These are phyloP conservation scores for Nephila pilipes DNA, from an alignment of 1,140 invertebrate genomes.

Conservation along the genomic window DNA sequence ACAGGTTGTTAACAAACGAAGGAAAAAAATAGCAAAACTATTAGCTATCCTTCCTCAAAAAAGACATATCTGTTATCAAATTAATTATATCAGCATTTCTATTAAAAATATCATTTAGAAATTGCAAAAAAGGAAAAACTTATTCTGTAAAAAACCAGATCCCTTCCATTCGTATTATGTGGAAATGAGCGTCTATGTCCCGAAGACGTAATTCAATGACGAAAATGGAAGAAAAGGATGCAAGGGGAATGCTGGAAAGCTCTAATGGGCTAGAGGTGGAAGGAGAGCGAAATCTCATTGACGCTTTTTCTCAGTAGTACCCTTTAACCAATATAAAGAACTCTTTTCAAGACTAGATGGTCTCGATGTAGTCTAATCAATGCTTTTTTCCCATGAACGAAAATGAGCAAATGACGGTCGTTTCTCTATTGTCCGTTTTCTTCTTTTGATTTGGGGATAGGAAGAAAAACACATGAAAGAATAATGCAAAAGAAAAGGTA, in stretches of 20 bases:
- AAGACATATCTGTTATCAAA: background rate
- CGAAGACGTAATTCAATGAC: constrained; percentile 44
- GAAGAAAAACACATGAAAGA: background rate
- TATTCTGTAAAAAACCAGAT: background rate
- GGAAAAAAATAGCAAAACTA: no score
- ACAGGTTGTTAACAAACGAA: no score
- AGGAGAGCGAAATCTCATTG: constrained; percentile 10
- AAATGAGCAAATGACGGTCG: background rate
- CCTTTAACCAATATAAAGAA: constrained; percentile 30
- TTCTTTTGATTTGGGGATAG: background rate
- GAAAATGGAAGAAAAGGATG: constrained; percentile 23
- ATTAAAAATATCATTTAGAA: background rate
- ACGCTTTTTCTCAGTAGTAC: constrained; percentile 1
- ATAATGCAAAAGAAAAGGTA: background rate
- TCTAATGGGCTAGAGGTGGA: constrained; percentile 30
- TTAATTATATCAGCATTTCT: background rate
- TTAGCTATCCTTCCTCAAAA: background rate
- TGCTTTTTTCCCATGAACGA: background rate
- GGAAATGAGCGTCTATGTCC: constrained; percentile 40
- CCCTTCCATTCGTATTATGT: background rate
- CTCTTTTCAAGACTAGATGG: constrained; percentile 18
- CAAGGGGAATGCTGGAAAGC: background rate
- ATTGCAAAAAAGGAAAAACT: background rate
- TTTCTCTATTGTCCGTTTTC: background rate
- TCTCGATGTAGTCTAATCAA: background rate